A percentile compares a stretch with the other conserved stretches of the same genome.
Conservation (phyloP, 2,797 vertebrate genomes). For the Anguilla marmorata region DNA sequence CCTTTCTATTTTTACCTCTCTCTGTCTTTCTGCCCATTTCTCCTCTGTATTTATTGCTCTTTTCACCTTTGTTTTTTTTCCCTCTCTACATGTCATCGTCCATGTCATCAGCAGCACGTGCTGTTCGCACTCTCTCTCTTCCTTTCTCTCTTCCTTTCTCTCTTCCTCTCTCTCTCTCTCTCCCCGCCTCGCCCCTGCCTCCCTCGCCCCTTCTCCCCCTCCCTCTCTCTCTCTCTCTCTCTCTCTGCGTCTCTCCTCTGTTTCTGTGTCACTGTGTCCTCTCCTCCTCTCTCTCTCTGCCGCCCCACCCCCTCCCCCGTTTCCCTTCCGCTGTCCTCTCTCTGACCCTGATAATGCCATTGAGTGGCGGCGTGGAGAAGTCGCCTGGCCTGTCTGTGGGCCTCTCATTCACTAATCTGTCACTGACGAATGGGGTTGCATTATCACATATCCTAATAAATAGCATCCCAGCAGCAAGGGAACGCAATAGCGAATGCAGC, state of each 20-base stretch:
- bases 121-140: slow-evolving; percentile 9
- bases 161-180: slow-evolving; percentile 2
- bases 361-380: slow-evolving; percentile 24
- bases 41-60: slow-evolving; percentile 53
- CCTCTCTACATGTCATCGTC: slow-evolving; percentile 70
- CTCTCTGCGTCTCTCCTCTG: background rate
- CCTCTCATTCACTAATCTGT: slow-evolving; percentile 50
- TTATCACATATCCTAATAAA: background rate
- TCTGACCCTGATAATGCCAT: slow-evolving; percentile 33
- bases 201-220: background rate
- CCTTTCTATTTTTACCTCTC: slow-evolving; percentile 66
- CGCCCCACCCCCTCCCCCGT: background rate
- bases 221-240: background rate
- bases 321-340: slow-evolving; percentile 29
- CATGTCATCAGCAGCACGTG: slow-evolving; percentile 61
- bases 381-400: slow-evolving; percentile 11
- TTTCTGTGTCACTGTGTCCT: slow-evolving; percentile 35
- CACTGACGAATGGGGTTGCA: slow-evolving; percentile 54
- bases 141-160: background rate
- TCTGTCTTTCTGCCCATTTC: slow-evolving; percentile 63
- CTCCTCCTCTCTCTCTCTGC: slow-evolving; percentile 3
- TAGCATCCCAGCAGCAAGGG: background rate
- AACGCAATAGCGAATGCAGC: no score
- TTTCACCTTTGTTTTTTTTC: slow-evolving; percentile 34
- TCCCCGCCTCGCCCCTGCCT: background rate